A percentile compares a stretch with the other conserved stretches of the same genome.
Conservation (phyloP, 2,888 invertebrate genomes). For the Seira sanloemensis region DNA sequence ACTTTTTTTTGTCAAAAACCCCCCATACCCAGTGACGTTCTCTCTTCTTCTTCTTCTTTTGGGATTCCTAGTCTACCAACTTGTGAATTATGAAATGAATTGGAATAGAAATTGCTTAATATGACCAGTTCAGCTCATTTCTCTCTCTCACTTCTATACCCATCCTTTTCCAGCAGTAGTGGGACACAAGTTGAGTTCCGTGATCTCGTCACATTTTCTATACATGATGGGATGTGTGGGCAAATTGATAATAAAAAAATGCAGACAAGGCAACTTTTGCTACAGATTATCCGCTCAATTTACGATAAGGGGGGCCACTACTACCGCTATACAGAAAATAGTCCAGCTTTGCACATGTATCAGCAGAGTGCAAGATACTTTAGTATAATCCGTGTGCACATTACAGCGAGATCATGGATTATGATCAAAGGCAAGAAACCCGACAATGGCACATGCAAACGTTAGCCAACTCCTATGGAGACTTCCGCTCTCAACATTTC, state of each 20-base stretch:
- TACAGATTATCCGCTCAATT: not conserved
- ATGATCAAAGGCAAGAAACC: too few relatives aligned
- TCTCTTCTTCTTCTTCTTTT: too few relatives aligned
- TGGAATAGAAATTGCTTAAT: not conserved
- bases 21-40: not conserved
- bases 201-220: not conserved
- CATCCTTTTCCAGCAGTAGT: not conserved
- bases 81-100: not conserved
- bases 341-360: too few relatives aligned
- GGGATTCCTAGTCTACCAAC: too few relatives aligned
- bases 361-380: too few relatives aligned
- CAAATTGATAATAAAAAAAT: not conserved
- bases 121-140: not conserved
- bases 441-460: too few relatives aligned
- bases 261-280: not conserved
- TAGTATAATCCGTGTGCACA: too few relatives aligned
- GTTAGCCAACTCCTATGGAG: too few relatives aligned
- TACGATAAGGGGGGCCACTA: not conserved
- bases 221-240: not conserved
- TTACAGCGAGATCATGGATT: too few relatives aligned
- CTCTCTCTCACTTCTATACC: not conserved
- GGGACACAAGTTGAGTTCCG: not conserved
- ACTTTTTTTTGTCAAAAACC: constrained; percentile 6
- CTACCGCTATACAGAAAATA: too few relatives aligned
- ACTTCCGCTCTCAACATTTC: too few relatives aligned